Evolutionary conservation across 2,113 vertebrate species (phyloP), one percentile per base, ranked within the genome.

Genomic region (Dolichallabes microphthalmus): DNA sequence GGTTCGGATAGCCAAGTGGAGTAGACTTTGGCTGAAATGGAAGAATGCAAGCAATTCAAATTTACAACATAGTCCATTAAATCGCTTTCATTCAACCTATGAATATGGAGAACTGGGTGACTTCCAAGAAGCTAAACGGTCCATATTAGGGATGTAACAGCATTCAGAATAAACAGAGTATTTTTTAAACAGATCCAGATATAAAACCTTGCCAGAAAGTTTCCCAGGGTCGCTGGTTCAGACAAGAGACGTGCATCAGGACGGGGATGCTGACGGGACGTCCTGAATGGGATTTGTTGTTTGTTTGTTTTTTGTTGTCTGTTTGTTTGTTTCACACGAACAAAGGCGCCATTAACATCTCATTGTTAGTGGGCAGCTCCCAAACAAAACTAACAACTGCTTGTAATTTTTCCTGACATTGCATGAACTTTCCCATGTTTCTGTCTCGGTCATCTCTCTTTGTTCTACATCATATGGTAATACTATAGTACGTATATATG

Each of bases 21-120:
- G 82, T n/a, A 14, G 69, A 60, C 25, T 61, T 83, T n/a, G 9
- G 20, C 55, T 12, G 20, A 50, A 57, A 78, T 39, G 12, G 35
- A 68, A 19, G 69, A 68, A 58, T 71, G 53, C 53, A 32, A 78
- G 53, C 53, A 57, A 85, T 52, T 22, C 60, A 50, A 22, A 85
- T 58, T 68, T 27, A 76, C n/a, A 45, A 58, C 7, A 27, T 69
- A 55, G 63, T 32, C 50, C 15, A 58, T 57, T 79, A 25, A 68
- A 50, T 57, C 50, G 27, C 19, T 13, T 52, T 75, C 12, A 75
- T 76, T 76, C 73, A 58, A 19, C 25, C 50, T 57, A 4, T 39
- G 19, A 27, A 52, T 75, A 12, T 12, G 10, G 15, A 52, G 20
- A 27, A 19, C 61, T 69, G 55, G 35, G 3, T n/a, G 39, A 10